phyloP scores from a whole-genome alignment of 1,140 invertebrate species.

The Hylyphantes graminicola region DNA sequence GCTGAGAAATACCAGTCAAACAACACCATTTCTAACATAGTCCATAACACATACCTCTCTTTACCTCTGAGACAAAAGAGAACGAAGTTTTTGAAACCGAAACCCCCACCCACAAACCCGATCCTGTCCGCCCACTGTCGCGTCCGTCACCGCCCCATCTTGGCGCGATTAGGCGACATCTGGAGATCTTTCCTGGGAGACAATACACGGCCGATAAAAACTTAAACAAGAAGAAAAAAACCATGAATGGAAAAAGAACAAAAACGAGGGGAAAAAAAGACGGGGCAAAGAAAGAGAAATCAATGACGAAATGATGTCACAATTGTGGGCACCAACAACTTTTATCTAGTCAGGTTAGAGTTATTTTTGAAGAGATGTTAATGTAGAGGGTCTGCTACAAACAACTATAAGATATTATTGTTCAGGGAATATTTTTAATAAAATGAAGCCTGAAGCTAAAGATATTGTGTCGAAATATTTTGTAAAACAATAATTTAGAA shows the following conservation, averaged over 20 bases:
- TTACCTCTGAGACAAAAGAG: neutral
- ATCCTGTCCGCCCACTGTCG: neutral
- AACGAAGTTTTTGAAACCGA: neutral
- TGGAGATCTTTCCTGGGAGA: constrained; percentile 27
- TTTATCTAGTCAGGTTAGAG: neutral
- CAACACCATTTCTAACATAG: neutral
- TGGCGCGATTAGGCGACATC: constrained; percentile 40
- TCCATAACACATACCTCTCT: constrained; percentile 9
- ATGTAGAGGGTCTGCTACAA: too few species aligned
- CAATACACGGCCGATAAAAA: constrained; percentile 36
- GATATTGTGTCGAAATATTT: too few species aligned
- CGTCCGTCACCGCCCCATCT: constrained; percentile 1
- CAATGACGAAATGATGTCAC: constrained; percentile 52
- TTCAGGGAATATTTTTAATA: too few species aligned
- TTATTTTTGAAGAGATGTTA: too few species aligned
- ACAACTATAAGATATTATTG: too few species aligned
- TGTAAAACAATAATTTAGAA: too few species aligned
- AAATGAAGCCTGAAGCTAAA: too few species aligned
- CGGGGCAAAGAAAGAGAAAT: constrained; percentile 23
- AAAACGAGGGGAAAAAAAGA: neutral
- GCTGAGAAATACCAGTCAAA: too few species aligned
- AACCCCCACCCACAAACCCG: neutral
- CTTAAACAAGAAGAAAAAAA: constrained; percentile 26
- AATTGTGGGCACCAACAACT: constrained; percentile 46
- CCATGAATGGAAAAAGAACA: neutral